Percentiles rank a stretch among this genome's conserved stretches.
Conservation (phyloP, 2,797 vertebrate species). For the Arnoldichthys spilopterus region DNA sequence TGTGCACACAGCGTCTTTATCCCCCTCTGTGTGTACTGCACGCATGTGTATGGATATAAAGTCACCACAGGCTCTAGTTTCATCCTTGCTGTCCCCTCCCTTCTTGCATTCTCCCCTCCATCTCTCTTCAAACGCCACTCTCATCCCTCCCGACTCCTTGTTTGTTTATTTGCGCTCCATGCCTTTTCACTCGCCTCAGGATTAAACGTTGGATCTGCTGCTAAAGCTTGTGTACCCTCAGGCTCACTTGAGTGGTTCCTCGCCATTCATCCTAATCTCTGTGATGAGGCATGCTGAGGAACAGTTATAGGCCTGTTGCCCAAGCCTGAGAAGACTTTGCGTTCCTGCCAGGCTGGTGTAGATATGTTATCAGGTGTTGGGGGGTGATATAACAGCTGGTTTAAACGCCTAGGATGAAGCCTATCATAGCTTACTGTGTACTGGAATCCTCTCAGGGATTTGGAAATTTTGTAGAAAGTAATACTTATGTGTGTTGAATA, state of each 20-base stretch:
- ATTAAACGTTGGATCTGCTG: slow-evolving; percentile 68
- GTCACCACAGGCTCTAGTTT: slow-evolving; percentile 35
- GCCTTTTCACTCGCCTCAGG: slow-evolving; percentile 63
- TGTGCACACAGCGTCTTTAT: slow-evolving; percentile 55
- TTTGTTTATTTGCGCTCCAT: slow-evolving; percentile 64
- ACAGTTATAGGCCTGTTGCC: slow-evolving; percentile 4
- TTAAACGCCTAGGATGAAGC: background rate
- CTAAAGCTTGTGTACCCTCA: slow-evolving; percentile 65
- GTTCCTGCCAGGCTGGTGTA: background rate
- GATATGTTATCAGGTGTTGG: slow-evolving; percentile 7
- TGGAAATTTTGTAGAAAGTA: background rate
- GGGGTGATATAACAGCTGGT: background rate
- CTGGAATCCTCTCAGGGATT: background rate
- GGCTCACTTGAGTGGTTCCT: slow-evolving; percentile 16
- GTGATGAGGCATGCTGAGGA: slow-evolving; percentile 17
- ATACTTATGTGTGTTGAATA: background rate
- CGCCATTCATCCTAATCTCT: slow-evolving; percentile 18
- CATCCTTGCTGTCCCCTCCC: background rate
- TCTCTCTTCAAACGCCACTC: slow-evolving; percentile 47
- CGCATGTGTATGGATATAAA: slow-evolving; percentile 15
- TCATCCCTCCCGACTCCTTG: slow-evolving; percentile 51
- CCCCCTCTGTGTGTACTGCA: slow-evolving; percentile 19
- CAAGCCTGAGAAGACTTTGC: background rate
- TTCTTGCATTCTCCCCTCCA: slow-evolving; percentile 27
- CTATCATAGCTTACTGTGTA: background rate